These are phyloP conservation scores for Eptatretus atami DNA, from an alignment of 2,797 vertebrate genomes.

Conservation along the genomic window DNA sequence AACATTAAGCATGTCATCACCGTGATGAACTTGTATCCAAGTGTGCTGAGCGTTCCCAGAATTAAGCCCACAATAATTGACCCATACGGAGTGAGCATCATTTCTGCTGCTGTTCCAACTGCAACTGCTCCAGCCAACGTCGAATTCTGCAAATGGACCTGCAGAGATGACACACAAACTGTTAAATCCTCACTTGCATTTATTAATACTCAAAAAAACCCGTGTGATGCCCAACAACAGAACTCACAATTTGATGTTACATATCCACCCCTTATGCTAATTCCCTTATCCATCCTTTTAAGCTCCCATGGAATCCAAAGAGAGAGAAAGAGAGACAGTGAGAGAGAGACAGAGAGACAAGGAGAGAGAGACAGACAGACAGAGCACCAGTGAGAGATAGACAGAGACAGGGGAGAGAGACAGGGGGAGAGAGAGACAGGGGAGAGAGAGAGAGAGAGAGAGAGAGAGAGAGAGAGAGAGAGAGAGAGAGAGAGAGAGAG, in stretches of 20 bases:
- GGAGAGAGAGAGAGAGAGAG: neutral
- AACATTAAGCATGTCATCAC: slow-evolving; percentile 13
- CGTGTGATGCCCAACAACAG: too few species aligned
- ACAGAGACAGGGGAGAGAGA: neutral
- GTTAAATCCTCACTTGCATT: too few species aligned
- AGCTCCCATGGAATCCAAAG: too few species aligned
- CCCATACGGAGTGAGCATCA: slow-evolving; percentile 57
- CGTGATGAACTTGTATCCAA: slow-evolving; percentile 41
- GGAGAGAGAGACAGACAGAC: too few species aligned
- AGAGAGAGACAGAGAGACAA: too few species aligned
- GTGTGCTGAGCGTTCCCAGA: slow-evolving; percentile 33
- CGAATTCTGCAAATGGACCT: slow-evolving; percentile 74
- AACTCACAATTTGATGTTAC: too few species aligned
- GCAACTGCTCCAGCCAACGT: slow-evolving; percentile 35
- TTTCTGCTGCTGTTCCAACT: slow-evolving; percentile 51
- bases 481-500: neutral
- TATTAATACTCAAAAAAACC: too few species aligned
- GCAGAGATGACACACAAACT: neutral
- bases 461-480: neutral
- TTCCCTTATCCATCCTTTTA: too few species aligned
- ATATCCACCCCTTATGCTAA: too few species aligned
- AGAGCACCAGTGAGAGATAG: neutral
- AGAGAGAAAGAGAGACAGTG: too few species aligned
- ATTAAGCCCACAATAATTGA: slow-evolving; percentile 43
- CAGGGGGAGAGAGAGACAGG: neutral